These are phyloP conservation scores for Chunga burmeisteri DNA, from an alignment of 2,113 vertebrate genomes.

Conservation along the genomic window DNA sequence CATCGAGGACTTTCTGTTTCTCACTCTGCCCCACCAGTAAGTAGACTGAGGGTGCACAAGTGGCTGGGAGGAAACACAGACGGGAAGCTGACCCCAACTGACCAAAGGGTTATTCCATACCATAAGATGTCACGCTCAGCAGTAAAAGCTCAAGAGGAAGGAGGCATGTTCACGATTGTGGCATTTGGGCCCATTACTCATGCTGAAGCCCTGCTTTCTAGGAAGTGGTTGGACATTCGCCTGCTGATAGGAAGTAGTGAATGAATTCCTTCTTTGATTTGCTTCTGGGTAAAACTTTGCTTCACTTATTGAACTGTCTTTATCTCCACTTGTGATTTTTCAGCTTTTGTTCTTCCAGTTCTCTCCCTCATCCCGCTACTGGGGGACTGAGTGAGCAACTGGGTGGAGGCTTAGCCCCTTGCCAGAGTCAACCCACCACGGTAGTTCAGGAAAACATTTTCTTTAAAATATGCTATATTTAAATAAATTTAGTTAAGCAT, in stretches of 20 bases:
- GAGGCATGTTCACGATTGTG: accelerated
- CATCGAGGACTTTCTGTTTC: background rate
- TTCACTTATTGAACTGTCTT: background rate
- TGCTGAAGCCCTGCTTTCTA: background rate
- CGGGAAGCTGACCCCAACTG: background rate
- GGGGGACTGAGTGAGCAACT: accelerated
- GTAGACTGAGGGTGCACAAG: background rate
- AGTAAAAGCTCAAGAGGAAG: background rate
- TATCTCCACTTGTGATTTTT: background rate
- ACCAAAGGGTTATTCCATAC: background rate
- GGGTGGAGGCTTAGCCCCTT: background rate
- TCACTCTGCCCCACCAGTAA: background rate
- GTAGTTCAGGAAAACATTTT: background rate
- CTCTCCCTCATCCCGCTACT: background rate
- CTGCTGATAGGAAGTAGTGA: background rate
- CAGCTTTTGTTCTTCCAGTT: background rate
- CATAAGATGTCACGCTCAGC: background rate
- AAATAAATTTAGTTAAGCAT: background rate
- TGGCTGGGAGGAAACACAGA: background rate
- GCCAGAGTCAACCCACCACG: background rate
- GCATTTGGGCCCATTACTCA: background rate
- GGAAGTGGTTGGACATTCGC: background rate
- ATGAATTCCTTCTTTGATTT: background rate
- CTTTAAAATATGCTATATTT: background rate
- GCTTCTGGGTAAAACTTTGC: background rate